A percentile compares a stretch with the other conserved stretches of the same genome.
Conservation (phyloP, 2,888 invertebrate species). For the Synergus umbraculus region DNA sequence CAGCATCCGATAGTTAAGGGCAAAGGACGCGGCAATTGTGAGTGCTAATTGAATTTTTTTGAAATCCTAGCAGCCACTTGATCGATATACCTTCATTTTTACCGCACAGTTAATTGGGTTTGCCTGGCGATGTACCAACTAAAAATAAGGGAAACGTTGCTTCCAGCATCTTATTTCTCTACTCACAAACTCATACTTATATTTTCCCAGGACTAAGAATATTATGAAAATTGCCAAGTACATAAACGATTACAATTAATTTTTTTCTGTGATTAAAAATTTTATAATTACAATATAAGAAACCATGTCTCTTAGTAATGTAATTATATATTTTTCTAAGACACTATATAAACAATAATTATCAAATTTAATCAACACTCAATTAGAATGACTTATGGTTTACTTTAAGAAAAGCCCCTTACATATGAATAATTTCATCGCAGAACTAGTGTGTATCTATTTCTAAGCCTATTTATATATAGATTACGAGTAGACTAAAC, state of each 20-base stretch:
- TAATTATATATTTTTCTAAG: too few relatives aligned
- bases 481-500: conserved; percentile 16
- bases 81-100: conserved; percentile 23
- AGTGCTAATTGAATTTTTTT: conserved; percentile 34
- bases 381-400: too few relatives aligned
- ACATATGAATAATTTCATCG: neutral
- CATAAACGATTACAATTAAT: too few relatives aligned
- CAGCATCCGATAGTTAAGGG: conserved; percentile 11
- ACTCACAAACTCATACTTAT: neutral
- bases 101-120: conserved; percentile 35
- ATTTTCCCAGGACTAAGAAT: neutral
- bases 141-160: conserved; percentile 2
- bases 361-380: too few relatives aligned
- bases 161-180: conserved; percentile 4
- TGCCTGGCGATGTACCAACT: conserved; percentile 24
- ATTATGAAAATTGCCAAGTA: neutral
- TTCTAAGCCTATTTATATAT: neutral
- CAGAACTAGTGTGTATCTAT: neutral
- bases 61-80: neutral
- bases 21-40: conserved; percentile 7
- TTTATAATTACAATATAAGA: too few relatives aligned
- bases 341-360: too few relatives aligned
- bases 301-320: too few relatives aligned
- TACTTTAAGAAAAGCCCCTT: too few relatives aligned
- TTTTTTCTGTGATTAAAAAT: too few relatives aligned